Evolutionary conservation across 35 echinoderm and acorn worm genomes (phyloP), one percentile per base, ranked within the genome.

Genomic region (Apostichopus japonicus): DNA sequence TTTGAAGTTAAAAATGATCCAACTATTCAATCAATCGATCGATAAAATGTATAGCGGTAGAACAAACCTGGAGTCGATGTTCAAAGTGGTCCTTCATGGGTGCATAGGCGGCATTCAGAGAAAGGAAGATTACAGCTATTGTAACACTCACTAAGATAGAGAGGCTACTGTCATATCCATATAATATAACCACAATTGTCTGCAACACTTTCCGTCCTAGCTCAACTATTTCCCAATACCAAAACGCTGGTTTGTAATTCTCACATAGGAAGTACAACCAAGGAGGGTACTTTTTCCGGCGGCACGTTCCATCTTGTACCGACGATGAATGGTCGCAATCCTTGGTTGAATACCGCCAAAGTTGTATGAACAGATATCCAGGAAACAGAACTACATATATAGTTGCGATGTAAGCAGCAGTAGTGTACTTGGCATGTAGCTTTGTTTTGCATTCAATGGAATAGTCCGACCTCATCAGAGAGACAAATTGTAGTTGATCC

Each of bases 141-240:
- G 65, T 62, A 6, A 88, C 24, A 7, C 19, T 88, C 65, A 88
- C 9, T 24, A 10, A 11, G n/a, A 56, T 79, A 4, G 84, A 87
- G 5, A 87, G 53, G 0, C 44, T 75, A 54, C 73, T 84, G 6
- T 88, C 86, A 10, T 53, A 77, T n/a, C 92, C 92, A 62, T 6
- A 93, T 19, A 93, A 55, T n/a, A 89, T 67, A 8, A 93, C 27
- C 2, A 93, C 23, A 13, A 80, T 9, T 5, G 83, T 75, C 80
- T 77, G 80, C 4, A 63, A 53, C 24, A 77, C 70, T 57, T 93
- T 93, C 6, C 92, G 84, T 11, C 25, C 13, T 8, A 93, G 62
- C 55, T 93, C 92, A n/a, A 93, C 17, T 22, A 93, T 93, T 78
- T 93, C 92, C 92, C 92, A 93, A 55, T 58, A 93, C 84, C 83